Conservation (phyloP, 1,140 invertebrate species). For the Ceratina australensis region DNA sequence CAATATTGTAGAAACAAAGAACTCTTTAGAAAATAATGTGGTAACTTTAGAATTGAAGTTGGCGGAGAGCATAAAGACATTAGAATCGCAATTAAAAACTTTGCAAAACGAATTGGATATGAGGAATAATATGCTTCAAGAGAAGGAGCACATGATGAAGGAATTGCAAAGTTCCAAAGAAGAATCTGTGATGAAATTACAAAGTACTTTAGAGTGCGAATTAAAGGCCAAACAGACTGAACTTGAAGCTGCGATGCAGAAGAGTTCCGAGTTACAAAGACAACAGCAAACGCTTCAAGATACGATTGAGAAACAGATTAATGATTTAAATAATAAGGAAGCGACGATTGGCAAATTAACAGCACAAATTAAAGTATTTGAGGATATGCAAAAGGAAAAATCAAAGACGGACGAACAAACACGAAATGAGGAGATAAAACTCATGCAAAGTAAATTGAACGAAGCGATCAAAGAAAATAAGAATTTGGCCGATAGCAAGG, state of each 20-base stretch:
- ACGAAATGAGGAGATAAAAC: constrained; percentile 54
- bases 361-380: constrained; percentile 54
- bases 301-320: constrained; percentile 41
- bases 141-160: constrained; percentile 47
- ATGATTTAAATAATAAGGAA: constrained; percentile 53
- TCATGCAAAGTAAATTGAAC: constrained; percentile 54
- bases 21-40: constrained; percentile 51
- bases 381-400: constrained; percentile 50
- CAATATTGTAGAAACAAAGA: constrained; percentile 57
- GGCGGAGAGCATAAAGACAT: background rate
- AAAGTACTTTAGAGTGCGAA: constrained; percentile 50
- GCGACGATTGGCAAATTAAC: constrained; percentile 52
- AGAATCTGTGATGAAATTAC: constrained; percentile 49
- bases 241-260: constrained; percentile 39
- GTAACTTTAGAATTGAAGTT: constrained; percentile 42
- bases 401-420: constrained; percentile 50
- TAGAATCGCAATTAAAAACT: constrained; percentile 53
- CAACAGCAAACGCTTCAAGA: constrained; percentile 36
- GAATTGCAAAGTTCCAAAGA: constrained; percentile 48
- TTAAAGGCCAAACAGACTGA: constrained; percentile 53
- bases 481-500: constrained; percentile 53
- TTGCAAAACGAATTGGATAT: constrained; percentile 51
- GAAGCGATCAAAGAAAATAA: constrained; percentile 58
- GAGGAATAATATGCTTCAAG: constrained; percentile 35
- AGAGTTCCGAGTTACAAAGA: constrained; percentile 61